Evolutionary conservation across 2,797 vertebrate species (phyloP), one percentile per base, ranked within the genome.

Genomic region (Eleutherodactylus coqui): DNA sequence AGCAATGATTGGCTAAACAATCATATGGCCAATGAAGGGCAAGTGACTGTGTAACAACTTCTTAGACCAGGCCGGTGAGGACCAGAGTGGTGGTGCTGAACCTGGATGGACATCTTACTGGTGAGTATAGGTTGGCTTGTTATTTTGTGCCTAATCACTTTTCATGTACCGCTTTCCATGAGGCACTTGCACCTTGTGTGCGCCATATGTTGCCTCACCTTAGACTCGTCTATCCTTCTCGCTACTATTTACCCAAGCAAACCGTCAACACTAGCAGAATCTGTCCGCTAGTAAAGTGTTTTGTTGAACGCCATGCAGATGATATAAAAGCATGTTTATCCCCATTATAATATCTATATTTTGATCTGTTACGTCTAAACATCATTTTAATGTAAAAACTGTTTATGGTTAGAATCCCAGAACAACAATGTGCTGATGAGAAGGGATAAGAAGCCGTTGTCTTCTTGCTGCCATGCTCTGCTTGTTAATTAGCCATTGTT

Each of bases 401-500:
- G 34, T 36, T 38, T 47, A 38, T 47, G 27, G 43, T 32, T 32
- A 36, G n/a, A 70, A 21, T 36, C 24, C 47, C 17, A 16, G 4
- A 53, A 41, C 19, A 51, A 55, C 32, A 55, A 82, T 53, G 11
- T 41, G 64, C 67, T 72, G 64, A 82, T n/a, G 36, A 72, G 45
- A 2, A 1, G 2, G 17, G 62, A 72, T n/a, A 72, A 69, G 38
- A 82, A 73, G 27, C 32, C 21, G 58, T 73, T 24, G 36, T 49
- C 60, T 43, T 27, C 32, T 34, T 62, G 43, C 75, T 29, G 36
- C 47, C n/a, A 80, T 45, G 51, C 60, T 14, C 21, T 4, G 29
- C 69, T 27, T n/a, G 36, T 80, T 84, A 34, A 79, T 86, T 81
- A 86, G 53, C 17, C 51, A 75, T 62, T 80, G 51, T 73, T 75